A percentile compares a stretch with the other conserved stretches of the same genome.
Evolutionary conservation across 2,797 vertebrate species (phyloP).

Genomic region (Cygnus olor): DNA sequence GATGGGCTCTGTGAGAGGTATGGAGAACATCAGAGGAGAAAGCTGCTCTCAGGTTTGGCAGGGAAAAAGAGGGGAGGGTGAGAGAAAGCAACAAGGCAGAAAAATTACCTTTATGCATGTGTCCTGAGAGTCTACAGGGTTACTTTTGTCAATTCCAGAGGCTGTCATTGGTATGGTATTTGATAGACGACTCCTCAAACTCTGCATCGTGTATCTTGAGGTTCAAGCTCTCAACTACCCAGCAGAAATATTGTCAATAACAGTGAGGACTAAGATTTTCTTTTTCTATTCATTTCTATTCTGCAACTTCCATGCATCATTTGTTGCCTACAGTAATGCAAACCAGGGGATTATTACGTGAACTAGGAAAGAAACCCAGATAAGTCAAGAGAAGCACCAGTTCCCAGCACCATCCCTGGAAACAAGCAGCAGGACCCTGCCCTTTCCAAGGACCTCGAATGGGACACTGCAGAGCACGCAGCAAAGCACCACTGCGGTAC

Average conservation of each 20-base stretch:
- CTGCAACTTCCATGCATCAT: accelerated
- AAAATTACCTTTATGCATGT: accelerated
- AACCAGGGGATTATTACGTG: accelerated
- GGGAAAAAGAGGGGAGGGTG: neutral
- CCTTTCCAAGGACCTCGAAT: accelerated
- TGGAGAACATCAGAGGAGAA: too few relatives aligned
- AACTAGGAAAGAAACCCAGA: neutral
- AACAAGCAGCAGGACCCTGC: accelerated
- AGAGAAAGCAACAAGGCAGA: neutral
- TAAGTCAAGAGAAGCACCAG: neutral
- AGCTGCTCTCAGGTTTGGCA: accelerated
- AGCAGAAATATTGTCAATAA: neutral
- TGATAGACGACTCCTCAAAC: neutral
- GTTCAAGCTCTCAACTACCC: neutral
- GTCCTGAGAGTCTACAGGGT: neutral
- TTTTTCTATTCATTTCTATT: neutral
- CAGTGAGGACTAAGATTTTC: neutral
- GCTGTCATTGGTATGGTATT: accelerated
- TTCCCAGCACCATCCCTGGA: accelerated
- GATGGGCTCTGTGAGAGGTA: neutral
- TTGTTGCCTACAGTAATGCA: accelerated
- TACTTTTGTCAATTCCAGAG: neutral
- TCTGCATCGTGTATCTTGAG: neutral
- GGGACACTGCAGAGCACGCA: accelerated
- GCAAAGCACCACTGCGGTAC: accelerated